Evolutionary conservation across 2,888 invertebrate genomes (phyloP).

Genomic region (Meta bourneti): DNA sequence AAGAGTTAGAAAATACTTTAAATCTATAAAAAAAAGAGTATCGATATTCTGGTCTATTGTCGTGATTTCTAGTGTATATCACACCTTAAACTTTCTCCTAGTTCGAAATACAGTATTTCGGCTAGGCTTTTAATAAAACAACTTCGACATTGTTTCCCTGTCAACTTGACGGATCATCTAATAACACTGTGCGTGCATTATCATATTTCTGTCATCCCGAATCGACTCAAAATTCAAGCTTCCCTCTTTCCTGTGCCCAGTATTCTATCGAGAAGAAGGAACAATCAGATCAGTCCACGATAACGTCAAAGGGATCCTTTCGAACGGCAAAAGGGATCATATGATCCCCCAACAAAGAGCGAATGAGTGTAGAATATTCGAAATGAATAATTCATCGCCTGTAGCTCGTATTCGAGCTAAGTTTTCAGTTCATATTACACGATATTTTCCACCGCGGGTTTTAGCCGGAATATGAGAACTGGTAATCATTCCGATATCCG

Average conservation of each 20-base stretch:
- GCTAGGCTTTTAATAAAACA: neutral
- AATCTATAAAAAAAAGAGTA: too few relatives aligned
- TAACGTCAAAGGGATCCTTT: neutral
- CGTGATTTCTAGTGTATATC: too few relatives aligned
- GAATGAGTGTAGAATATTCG: neutral
- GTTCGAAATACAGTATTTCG: neutral
- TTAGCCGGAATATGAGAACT: too few relatives aligned
- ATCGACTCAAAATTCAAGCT: neutral
- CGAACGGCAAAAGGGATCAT: neutral
- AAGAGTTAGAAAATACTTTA: too few relatives aligned
- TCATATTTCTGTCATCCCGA: neutral
- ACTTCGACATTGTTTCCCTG: neutral
- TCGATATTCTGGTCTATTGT: too few relatives aligned
- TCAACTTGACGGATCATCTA: neutral
- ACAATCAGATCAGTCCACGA: neutral
- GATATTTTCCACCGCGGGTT: neutral
- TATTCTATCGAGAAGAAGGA: neutral
- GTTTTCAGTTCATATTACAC: constrained; percentile 39
- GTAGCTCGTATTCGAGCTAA: constrained; percentile 12
- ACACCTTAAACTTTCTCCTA: neutral
- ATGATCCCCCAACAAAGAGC: constrained; percentile 27
- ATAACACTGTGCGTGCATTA: neutral
- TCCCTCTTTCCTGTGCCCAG: neutral
- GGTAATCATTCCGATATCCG: too few relatives aligned
- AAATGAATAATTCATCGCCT: constrained; percentile 37